Conservation (phyloP, 2,888 invertebrate species). For the Cremastinae sp. region DNA sequence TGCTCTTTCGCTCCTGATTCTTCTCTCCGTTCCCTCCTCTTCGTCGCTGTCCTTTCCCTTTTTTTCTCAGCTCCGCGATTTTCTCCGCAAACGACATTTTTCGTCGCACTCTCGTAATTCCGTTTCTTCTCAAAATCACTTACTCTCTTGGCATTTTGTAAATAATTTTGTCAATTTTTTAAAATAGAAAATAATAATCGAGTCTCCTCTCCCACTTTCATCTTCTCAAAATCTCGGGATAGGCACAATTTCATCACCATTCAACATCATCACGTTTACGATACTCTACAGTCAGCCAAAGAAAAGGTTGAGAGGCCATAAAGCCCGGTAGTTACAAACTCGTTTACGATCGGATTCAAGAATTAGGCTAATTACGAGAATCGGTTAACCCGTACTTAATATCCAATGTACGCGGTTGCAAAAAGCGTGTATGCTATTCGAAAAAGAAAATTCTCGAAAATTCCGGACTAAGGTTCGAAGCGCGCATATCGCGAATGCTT, state of each 20-base stretch:
- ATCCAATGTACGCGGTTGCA: neutral
- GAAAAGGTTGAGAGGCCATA: neutral
- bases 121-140: too few relatives aligned
- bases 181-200: too few relatives aligned
- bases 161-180: too few relatives aligned
- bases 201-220: slow-evolving; percentile 57
- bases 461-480: too few relatives aligned
- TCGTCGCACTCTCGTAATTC: too few relatives aligned
- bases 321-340: slow-evolving; percentile 13
- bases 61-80: slow-evolving; percentile 14
- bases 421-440: neutral
- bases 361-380: slow-evolving; percentile 33
- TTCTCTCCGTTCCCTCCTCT: slow-evolving; percentile 54
- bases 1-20: slow-evolving; percentile 55
- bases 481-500: neutral
- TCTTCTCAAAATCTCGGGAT: slow-evolving; percentile 38
- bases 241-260: slow-evolving; percentile 49
- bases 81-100: slow-evolving; percentile 51
- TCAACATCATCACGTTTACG: slow-evolving; percentile 45
- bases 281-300: slow-evolving; percentile 62
- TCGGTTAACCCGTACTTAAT: slow-evolving; percentile 11
- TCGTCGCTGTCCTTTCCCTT: slow-evolving; percentile 42
- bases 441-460: too few relatives aligned
- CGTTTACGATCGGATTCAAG: slow-evolving; percentile 28
- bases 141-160: too few relatives aligned